phyloP scores from a whole-genome alignment of 2,888 invertebrate genomes.

The Lamellibrachia columna region DNA sequence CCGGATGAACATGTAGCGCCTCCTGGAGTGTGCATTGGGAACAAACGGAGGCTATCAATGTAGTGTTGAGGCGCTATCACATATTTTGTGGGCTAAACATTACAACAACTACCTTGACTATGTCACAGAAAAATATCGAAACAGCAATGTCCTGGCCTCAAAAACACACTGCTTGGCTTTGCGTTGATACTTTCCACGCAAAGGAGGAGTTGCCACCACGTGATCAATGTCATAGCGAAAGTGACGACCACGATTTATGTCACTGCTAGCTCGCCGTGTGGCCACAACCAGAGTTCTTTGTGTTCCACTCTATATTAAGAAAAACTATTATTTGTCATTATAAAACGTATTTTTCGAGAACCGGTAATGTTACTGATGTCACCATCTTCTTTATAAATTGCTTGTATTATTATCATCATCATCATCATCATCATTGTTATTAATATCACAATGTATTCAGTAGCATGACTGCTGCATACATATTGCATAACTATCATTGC shows the following conservation, averaged over 20 bases:
- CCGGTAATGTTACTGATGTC: too few relatives aligned
- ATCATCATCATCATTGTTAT: slow-evolving; percentile 17
- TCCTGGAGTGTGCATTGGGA: too few relatives aligned
- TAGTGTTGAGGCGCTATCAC: too few relatives aligned
- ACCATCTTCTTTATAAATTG: background rate
- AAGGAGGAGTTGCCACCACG: background rate
- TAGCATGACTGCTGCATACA: too few relatives aligned
- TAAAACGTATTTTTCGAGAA: too few relatives aligned
- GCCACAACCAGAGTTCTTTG: background rate
- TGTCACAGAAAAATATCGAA: background rate
- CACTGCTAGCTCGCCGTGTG: background rate
- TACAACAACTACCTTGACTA: too few relatives aligned
- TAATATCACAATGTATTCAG: background rate
- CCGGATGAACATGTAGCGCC: too few relatives aligned
- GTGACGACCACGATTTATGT: background rate
- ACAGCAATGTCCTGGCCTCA: background rate
- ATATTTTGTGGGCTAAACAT: too few relatives aligned
- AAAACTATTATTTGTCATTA: background rate
- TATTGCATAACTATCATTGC: too few relatives aligned
- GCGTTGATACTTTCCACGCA: too few relatives aligned
- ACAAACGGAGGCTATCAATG: too few relatives aligned
- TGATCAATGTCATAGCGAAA: background rate
- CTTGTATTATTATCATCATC: background rate
- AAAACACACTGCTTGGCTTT: background rate
- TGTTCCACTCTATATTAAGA: background rate